Evolutionary conservation across 2,113 vertebrate genomes (phyloP), one percentile per base, ranked within the genome.

Genomic region (Esox niger): DNA sequence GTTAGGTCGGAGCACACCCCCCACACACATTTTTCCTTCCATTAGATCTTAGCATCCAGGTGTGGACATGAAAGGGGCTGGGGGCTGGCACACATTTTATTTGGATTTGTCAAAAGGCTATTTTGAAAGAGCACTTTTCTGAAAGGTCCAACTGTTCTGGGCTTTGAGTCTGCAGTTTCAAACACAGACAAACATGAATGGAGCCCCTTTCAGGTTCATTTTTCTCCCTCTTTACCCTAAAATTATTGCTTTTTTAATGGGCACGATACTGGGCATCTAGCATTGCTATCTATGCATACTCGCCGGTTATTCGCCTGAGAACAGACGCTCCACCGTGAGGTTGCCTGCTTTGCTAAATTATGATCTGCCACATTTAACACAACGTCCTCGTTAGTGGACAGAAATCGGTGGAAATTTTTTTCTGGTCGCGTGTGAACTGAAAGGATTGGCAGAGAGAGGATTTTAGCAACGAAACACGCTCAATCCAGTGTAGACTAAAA

Each of bases 61-160:
- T 92, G 91, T 75, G 82, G 78, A 89, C 88, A 88, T 91, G 86
- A 92, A 92, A 91, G 87, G 71, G 67, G 13, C 62, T 57, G 67
- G 83, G 74, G 75, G 7, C 69, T 78, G 76, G 86, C 79, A 31
- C 2, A 29, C 75, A 68, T 82, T 86, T 87, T 90, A 87, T 90
- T 92, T 92, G 85, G 83, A 84, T 87, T 87, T 78, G 73, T 71
- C 23, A 74, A 72, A 86, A 64, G 80, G 32, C 49, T 80, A 86
- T 83, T 89, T 89, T 81, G 71, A 85, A 87, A 85, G 57, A 68
- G 20, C 29, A 21, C 62, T 71, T 84, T 80, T 67, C 83, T 92
- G 80, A 92, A 91, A 89, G 88, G 66, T 70, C 59, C 26, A 21
- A 83, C 85, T 92, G 90, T 91, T 88, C 38, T 15, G 71, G 35